Base-by-base conservation (phyloP, 2,888 invertebrate genomes). In the Anoncus sp. region DNA sequence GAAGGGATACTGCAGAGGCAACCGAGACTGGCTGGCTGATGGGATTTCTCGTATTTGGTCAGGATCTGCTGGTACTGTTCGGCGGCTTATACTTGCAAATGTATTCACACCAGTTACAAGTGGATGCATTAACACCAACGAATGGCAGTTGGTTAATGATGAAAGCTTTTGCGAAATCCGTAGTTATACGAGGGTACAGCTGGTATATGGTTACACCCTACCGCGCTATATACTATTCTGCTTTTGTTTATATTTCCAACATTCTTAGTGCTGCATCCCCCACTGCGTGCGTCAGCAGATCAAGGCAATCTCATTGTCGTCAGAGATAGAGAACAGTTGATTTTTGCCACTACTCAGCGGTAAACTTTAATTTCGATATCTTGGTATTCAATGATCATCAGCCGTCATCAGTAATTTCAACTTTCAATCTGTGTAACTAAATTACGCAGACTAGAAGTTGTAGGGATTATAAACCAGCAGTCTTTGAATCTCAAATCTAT, bases 1-100 rank as follows among this genome's bases (percentile, higher is more conserved):
- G 40, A 57, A 47, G 31, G 51, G 62, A 57, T 12, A 31, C 38
- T 40, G 27, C 40, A 1, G 45, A 24, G 18, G 38, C 22, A 63
- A 24, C 45, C 27, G 55, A 20, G 63, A 62, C 45, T 49, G 51
- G 43, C 20, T 69, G 45, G 62, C 74, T 77, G 69, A 67, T 75
- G 81, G 79, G 77, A 79, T 75, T 78, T 72, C 81, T 73, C 78
- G 74, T 86, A 84, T 88, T 88, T 86, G 87, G 84, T 82, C 84
- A 78, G 83, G 80, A 74, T 78, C 80, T 51, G 72, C 47, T 38
- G 69, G 69, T 76, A 67, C 82, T 77, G 81, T 70, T n/a, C 65
- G 59, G 69, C 79, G 82, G 83, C 82, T 88, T 86, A 86, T 82
- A 83, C 84, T 89, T 88, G 87, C 88, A 88, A 89, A 88, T 89